Conservation (phyloP, 2,888 invertebrate species). For the Sisyra terminalis region DNA sequence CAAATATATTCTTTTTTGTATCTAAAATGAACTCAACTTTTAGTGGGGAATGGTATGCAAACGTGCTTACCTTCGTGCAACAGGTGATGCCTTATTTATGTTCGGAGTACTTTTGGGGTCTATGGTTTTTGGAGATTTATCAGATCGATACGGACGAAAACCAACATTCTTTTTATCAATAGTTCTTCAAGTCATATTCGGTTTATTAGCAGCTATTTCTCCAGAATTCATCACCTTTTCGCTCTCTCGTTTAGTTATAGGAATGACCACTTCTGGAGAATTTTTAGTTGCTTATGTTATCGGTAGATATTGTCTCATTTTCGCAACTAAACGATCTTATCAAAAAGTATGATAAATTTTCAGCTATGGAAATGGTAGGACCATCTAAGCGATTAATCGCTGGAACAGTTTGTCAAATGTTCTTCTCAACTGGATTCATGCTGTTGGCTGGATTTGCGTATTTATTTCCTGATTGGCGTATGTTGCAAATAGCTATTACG, state of each 20-base stretch:
- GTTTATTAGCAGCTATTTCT: constrained; percentile 44
- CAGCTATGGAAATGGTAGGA: constrained; percentile 54
- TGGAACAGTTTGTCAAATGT: constrained; percentile 55
- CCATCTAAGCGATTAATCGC: constrained; percentile 48
- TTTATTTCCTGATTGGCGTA: constrained; percentile 48
- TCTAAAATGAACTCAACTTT: constrained; percentile 14
- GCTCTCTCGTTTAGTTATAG: constrained; percentile 45
- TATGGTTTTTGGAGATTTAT: constrained; percentile 52
- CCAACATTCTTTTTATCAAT: constrained; percentile 55
- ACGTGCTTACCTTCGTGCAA: constrained; percentile 40
- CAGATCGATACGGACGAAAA: constrained; percentile 52
- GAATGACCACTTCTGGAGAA: constrained; percentile 58
- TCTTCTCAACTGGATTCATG: constrained; percentile 57
- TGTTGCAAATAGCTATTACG: constrained; percentile 50
- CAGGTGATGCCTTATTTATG: constrained; percentile 53
- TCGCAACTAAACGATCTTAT: not conserved
- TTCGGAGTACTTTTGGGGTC: constrained; percentile 56
- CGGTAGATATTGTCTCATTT: constrained; percentile 29
- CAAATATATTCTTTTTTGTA: not conserved
- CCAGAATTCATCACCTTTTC: constrained; percentile 53
- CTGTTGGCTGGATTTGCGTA: constrained; percentile 49
- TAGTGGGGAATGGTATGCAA: constrained; percentile 54
- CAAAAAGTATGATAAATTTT: constrained; percentile 11
- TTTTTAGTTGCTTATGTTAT: constrained; percentile 66
- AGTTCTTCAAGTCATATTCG: constrained; percentile 49